Evolutionary conservation across 2,113 vertebrate genomes (phyloP).

Genomic region (Holacanthus passer): DNA sequence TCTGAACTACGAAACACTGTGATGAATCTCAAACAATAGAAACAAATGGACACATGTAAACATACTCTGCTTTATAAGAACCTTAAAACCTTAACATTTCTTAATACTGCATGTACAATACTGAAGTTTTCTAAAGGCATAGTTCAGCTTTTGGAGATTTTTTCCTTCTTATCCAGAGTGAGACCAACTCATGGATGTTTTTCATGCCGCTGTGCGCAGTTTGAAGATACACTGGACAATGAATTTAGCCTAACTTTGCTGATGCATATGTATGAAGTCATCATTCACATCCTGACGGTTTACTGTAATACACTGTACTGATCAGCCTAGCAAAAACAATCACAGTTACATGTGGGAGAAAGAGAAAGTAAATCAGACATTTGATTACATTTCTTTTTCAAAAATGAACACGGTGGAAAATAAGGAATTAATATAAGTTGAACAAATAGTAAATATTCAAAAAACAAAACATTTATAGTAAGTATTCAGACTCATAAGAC

Average conservation of each 20-base stretch:
- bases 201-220: constrained; percentile 25
- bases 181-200: background rate
- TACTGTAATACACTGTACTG: background rate
- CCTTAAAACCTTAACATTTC: constrained; percentile 6
- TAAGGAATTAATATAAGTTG: background rate
- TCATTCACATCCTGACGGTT: background rate
- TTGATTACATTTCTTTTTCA: background rate
- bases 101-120: constrained; percentile 5
- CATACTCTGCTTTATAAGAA: constrained; percentile 23
- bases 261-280: background rate
- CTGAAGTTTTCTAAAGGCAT: constrained; percentile 15
- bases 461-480: too few species aligned
- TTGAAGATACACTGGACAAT: background rate
- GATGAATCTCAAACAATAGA: constrained; percentile 7
- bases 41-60: constrained; percentile 12
- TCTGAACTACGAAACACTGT: constrained; percentile 16
- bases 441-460: background rate
- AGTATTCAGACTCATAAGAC: background rate
- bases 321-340: background rate
- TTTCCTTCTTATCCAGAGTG: background rate
- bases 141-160: background rate
- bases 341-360: background rate
- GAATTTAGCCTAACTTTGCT: background rate
- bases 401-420: background rate
- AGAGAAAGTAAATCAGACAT: background rate